Evolutionary conservation across 1,140 invertebrate genomes (phyloP), one percentile per base, ranked within the genome.

Genomic region (Plodia interpunctella): DNA sequence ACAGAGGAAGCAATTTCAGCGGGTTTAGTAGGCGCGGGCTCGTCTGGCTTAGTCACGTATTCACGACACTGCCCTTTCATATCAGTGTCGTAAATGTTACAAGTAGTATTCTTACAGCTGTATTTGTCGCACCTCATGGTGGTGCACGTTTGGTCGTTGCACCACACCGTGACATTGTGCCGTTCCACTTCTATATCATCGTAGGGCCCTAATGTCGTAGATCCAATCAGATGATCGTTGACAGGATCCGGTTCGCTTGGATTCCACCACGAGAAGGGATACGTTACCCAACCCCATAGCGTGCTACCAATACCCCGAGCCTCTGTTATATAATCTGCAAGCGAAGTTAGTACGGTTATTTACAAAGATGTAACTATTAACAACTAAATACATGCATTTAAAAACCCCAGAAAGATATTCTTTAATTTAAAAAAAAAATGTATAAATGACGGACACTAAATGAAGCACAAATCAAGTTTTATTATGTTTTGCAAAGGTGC

Each of bases 41-140:
- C 69, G 32, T 78, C 76, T 0, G 73, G 74, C 56, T 76, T 72
- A 35, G 69, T 83, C 49, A 81, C 85, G 66, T 84, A 90, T 55
- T 82, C 78, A 38, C 83, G 77, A 68, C 90, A 90, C 66, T 90
- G 79, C 10, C 90, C 90, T 17, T 62, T 83, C 52, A 90, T 70
- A 66, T 90, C 76, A 0, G 90, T 90, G 49, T 90, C 90, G 62
- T 90, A 90, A 59, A 90, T 86, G 52, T 80, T 90, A 60, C 90
- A 90, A 2, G 83, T 85, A 20, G 80, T 72, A 32, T 87, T 85
- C 0, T 61, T 67, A 63, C 90, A 90, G 4, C 80, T 78, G 32
- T 68, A 65, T 56, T 73, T 80, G 44, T 81, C 72, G 60, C 88
- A 89, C 59, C 74, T 85, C 67, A 80, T 83, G 0, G 85, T 90